Evolutionary conservation across 2,888 invertebrate species (phyloP), one percentile per base, ranked within the genome.

Genomic region (Epistrophe grossulariae): DNA sequence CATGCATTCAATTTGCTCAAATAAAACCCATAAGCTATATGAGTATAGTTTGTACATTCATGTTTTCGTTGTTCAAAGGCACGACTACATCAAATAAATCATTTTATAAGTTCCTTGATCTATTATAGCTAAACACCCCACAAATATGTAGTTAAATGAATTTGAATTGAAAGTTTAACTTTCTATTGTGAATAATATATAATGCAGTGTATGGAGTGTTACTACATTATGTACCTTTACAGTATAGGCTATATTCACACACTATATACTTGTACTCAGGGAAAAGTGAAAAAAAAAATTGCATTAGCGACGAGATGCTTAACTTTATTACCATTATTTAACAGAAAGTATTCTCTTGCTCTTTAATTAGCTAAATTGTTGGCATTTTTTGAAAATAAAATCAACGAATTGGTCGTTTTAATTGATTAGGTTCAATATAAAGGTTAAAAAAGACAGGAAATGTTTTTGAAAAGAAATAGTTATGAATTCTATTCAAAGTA

Each of bases 161-260:
- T 68, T 82, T 68, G n/a, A 62, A 43, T 43, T 78, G 73, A 78
- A 83, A 83, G 82, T 78, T 73, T 8, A 60, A 83, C 83, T 83
- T 83, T 83, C 83, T 79, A 78, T 40, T 62, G 62, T 62, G 40
- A 62, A n/a, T 24, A 17, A 13, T 40, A 38, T 6, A n/a, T 11
- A 13, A 15, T 8, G 9, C 15, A 43, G 9, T 28, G 2, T 15
- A 52, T 13, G 15, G 15, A 52, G 35, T 11, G 11, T 19, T 13
- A 11, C 3, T 19, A 19, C n/a, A n/a, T n/a, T n/a, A n/a, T n/a
- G n/a, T 50, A 50, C 15, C 31, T 31, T 31, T 7, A 31, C 0
- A 31, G 31, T 31, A 1, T 35, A 35, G 8, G 6, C 31, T 31
- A 40, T 40, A n/a, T n/a, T n/a, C n/a, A n/a, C n/a, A 40, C 40